Conservation (phyloP, 2,888 invertebrate species). For the Rotaria sp. region DNA sequence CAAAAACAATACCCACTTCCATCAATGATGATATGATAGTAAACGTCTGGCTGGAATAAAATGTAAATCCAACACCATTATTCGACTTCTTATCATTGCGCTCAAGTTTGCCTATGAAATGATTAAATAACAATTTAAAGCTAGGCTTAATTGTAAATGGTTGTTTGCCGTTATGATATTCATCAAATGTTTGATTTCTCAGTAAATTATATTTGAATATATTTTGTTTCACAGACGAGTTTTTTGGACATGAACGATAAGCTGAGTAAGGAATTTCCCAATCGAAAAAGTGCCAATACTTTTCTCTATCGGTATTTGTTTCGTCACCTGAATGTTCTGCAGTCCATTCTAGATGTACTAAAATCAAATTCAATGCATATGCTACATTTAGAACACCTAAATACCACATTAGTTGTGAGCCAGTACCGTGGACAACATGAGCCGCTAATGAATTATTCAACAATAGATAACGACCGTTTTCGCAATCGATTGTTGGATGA, state of each 20-base stretch:
- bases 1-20: background rate
- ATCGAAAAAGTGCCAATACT: background rate
- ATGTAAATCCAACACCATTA: background rate
- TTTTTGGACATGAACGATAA: background rate
- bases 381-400: too few relatives aligned
- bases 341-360: too few relatives aligned
- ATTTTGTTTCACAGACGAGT: background rate
- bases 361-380: too few relatives aligned
- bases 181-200: background rate
- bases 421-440: too few relatives aligned
- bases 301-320: too few relatives aligned
- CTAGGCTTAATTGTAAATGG: background rate
- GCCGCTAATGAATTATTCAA: too few relatives aligned
- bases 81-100: background rate
- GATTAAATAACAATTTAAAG: background rate
- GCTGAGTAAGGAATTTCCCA: background rate
- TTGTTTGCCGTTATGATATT: background rate
- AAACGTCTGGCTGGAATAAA: background rate
- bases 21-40: constrained; percentile 1
- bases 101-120: background rate
- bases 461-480: too few relatives aligned
- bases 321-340: too few relatives aligned
- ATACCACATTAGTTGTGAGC: too few relatives aligned
- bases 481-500: too few relatives aligned
- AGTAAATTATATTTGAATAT: background rate